Evolutionary conservation across 2,888 invertebrate genomes (phyloP), one percentile per base, ranked within the genome.

Genomic region (Agonopterix arenella): DNA sequence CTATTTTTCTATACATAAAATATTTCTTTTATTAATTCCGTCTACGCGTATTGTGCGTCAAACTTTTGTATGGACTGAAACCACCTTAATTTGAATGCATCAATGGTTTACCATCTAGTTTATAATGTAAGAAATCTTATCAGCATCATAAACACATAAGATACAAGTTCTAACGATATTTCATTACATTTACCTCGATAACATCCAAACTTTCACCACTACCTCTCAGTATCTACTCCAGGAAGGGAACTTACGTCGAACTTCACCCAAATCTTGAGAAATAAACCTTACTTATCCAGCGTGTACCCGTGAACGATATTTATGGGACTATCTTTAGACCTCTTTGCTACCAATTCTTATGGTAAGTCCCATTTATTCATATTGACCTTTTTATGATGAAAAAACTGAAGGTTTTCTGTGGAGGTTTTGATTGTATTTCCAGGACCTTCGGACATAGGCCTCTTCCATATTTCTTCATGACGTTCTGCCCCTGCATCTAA

Each of bases 221-320:
- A 50, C 59, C 50, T n/a, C 40, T 10, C 55, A 60, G 59, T 46
- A 60, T 65, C 64, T 62, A 62, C 28, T 46, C 46, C 16, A 16
- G 13, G 46, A 46, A 46, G 36, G 11, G 63, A 79, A 76, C 69
- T 80, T 68, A 54, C 62, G 56, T 55, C 59, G 60, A 66, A 66
- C 58, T 72, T 64, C 61, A 64, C 68, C 74, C 64, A 79, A 83
- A 81, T 83, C 80, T 80, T 74, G 63, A 70, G 73, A 76, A 80
- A 81, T 84, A 81, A 79, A 82, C 80, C 76, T 66, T 76, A 76
- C 76, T 82, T 80, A 80, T 75, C 76, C 73, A 65, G 62, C 76
- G 66, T 76, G 76, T 77, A 80, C 72, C 80, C 68, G 74, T 65
- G 73, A 76, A 76, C 62, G 62, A 75, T 78, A 84, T 83, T 83